Conservation (phyloP, 2,888 invertebrate species). For the Tanaodytes sp. region DNA sequence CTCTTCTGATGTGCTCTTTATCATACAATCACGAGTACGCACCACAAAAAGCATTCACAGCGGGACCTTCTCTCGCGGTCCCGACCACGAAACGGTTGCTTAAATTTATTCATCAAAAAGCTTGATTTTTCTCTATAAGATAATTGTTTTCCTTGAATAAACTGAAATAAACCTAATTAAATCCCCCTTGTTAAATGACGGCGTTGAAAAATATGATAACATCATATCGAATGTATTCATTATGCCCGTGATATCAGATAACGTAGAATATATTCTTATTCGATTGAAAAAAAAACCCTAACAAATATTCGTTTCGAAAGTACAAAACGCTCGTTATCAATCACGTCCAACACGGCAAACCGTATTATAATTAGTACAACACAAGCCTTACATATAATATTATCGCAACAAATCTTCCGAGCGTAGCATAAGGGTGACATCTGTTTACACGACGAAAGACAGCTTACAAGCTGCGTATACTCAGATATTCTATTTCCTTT, state of each 20-base stretch:
- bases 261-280: no score
- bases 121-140: no score
- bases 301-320: no score
- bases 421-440: slow-evolving; percentile 31
- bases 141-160: no score
- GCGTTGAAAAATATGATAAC: no score
- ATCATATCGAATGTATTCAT: no score
- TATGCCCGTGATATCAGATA: no score
- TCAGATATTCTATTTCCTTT: slow-evolving; percentile 15
- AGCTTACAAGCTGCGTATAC: slow-evolving; percentile 27
- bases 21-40: slow-evolving; percentile 39
- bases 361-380: slow-evolving; percentile 27
- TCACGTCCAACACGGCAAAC: not conserved
- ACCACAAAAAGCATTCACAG: slow-evolving; percentile 49
- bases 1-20: slow-evolving; percentile 50
- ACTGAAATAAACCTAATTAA: no score
- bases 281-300: no score
- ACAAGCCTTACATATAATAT: slow-evolving; percentile 18
- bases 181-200: no score
- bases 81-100: slow-evolving; percentile 33
- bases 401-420: slow-evolving; percentile 26
- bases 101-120: no score
- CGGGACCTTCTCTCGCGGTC: slow-evolving; percentile 29
- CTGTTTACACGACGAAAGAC: slow-evolving; percentile 39
- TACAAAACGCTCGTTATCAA: no score